Evolutionary conservation across 2,113 vertebrate genomes (phyloP).

Genomic region (Bagarius yarrelli): DNA sequence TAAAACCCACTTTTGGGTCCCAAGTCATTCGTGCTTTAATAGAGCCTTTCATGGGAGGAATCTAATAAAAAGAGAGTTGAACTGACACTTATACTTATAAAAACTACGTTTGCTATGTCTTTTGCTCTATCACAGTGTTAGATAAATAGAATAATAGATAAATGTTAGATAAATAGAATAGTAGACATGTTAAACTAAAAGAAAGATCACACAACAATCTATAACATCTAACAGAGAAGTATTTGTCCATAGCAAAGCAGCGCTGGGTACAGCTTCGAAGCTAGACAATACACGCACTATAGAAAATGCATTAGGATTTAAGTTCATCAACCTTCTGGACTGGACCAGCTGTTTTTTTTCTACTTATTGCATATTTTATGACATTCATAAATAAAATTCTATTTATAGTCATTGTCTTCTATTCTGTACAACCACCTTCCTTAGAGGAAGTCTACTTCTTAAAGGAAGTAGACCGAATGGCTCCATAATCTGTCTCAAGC

Average conservation of each 20-base stretch:
- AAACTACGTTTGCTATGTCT: constrained; percentile 59
- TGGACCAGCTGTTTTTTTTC: constrained; percentile 34
- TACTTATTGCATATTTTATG: constrained; percentile 56
- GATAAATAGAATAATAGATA: constrained; percentile 57
- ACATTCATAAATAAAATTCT: constrained; percentile 49
- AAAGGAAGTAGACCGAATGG: constrained; percentile 77
- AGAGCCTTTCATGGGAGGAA: not conserved
- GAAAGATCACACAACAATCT: constrained; percentile 62
- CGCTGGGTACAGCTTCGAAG: constrained; percentile 33
- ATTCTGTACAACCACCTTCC: constrained; percentile 71
- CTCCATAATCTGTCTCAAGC: constrained; percentile 64
- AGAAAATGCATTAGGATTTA: constrained; percentile 9
- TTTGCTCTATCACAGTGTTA: constrained; percentile 57
- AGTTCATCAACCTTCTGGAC: not conserved
- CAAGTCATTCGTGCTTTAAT: constrained; percentile 56
- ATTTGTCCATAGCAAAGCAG: constrained; percentile 46
- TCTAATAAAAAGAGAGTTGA: constrained; percentile 44
- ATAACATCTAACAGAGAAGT: constrained; percentile 52
- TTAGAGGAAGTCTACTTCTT: constrained; percentile 47
- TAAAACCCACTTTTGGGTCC: constrained; percentile 81
- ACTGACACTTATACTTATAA: not conserved
- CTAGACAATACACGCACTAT: not conserved
- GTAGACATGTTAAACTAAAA: constrained; percentile 58
- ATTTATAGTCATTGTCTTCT: constrained; percentile 62
- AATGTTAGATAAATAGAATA: constrained; percentile 54